phyloP scores from a whole-genome alignment of 2,797 vertebrate genomes.

The Rhinogobio ventralis region DNA sequence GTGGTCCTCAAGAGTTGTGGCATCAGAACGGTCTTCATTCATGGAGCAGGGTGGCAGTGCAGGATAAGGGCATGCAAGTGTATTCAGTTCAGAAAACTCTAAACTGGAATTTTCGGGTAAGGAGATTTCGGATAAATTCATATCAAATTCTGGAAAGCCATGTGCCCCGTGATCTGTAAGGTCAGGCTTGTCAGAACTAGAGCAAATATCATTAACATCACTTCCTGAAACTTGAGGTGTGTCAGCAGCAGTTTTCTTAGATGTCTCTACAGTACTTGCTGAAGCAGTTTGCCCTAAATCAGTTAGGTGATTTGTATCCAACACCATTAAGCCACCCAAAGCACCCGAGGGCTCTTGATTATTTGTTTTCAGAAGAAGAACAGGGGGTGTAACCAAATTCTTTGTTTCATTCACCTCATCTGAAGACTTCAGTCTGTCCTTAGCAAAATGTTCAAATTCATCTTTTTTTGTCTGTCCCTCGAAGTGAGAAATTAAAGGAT shows the following conservation, averaged over 20 bases:
- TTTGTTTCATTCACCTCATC: slow-evolving; percentile 61
- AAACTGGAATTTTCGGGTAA: slow-evolving; percentile 46
- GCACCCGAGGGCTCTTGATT: neutral
- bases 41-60: neutral
- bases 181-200: slow-evolving; percentile 39
- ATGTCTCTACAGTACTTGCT: slow-evolving; percentile 20
- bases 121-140: slow-evolving; percentile 33
- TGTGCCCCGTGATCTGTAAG: neutral
- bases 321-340: slow-evolving; percentile 20
- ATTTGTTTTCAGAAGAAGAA: slow-evolving; percentile 12
- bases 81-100: slow-evolving; percentile 56
- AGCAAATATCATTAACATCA: slow-evolving; percentile 32
- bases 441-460: slow-evolving; percentile 86
- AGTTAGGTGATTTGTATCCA: neutral
- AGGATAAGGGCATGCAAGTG: slow-evolving; percentile 46
- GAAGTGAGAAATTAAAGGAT: slow-evolving; percentile 65
- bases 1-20: neutral
- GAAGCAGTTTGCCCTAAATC: slow-evolving; percentile 31
- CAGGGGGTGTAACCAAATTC: slow-evolving; percentile 1
- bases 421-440: slow-evolving; percentile 81
- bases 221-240: slow-evolving; percentile 37
- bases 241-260: neutral
- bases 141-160: slow-evolving; percentile 9
- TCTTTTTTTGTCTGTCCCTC: slow-evolving; percentile 74
- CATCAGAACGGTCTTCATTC: slow-evolving; percentile 14